phyloP scores from a whole-genome alignment of 2,888 invertebrate genomes.

The Cheilosia urbana region DNA sequence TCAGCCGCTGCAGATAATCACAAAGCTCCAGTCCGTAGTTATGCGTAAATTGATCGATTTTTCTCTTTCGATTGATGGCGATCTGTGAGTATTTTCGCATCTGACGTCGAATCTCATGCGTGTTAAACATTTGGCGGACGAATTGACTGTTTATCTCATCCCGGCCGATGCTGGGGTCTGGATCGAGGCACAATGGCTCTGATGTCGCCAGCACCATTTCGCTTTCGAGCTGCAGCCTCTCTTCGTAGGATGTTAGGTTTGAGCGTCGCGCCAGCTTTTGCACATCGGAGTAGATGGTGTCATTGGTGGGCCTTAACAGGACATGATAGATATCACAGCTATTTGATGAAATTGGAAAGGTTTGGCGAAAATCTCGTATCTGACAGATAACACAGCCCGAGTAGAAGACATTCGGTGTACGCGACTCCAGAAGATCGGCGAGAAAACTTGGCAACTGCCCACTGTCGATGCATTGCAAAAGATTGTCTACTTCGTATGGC shows the following conservation, averaged over 20 bases:
- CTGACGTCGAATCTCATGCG: conserved; percentile 89
- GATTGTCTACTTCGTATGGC: conserved; percentile 95
- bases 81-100: conserved; percentile 92
- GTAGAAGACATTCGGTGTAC: conserved; percentile 94
- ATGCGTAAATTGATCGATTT: conserved; percentile 93
- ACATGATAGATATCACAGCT: conserved; percentile 94
- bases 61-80: conserved; percentile 93
- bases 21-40: conserved; percentile 90
- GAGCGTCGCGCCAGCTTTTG: conserved; percentile 81
- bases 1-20: conserved; percentile 82
- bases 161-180: conserved; percentile 91
- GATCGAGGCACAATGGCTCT: conserved; percentile 94
- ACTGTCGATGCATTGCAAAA: conserved; percentile 94
- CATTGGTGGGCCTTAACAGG: conserved; percentile 93
- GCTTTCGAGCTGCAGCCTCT: conserved; percentile 87
- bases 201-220: conserved; percentile 93
- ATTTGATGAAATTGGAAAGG: conserved; percentile 89
- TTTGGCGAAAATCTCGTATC: conserved; percentile 94
- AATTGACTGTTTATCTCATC: conserved; percentile 91
- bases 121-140: conserved; percentile 89
- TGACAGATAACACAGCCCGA: conserved; percentile 96
- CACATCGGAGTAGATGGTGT: conserved; percentile 86
- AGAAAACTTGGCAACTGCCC: conserved; percentile 95
- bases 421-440: conserved; percentile 92
- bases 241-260: conserved; percentile 77